A percentile compares a stretch with the other conserved stretches of the same genome.
Conservation (phyloP, 2,888 invertebrate species). For the Cataglyphis cursor region DNA sequence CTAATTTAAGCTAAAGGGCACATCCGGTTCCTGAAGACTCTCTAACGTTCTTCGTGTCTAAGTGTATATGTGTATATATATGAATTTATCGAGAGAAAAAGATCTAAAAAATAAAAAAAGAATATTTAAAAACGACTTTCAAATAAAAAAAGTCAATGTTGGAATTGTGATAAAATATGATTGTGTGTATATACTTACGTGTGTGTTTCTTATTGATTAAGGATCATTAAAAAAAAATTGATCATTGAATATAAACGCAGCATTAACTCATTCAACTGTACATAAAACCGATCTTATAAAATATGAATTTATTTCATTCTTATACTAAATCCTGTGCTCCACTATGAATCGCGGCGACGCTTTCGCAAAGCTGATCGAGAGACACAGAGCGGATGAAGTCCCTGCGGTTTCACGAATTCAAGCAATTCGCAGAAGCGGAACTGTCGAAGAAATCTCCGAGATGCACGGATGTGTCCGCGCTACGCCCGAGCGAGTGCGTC, state of each 20-base stretch:
- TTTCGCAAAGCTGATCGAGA: conserved; percentile 35
- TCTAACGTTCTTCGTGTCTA: background rate
- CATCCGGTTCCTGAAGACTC: conserved; percentile 31
- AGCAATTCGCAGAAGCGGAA: conserved; percentile 21
- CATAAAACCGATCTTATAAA: background rate
- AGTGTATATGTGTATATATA: background rate
- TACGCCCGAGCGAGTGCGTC: conserved; percentile 54
- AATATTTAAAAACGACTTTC: background rate
- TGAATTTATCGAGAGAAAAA: background rate
- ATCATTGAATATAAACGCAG: background rate
- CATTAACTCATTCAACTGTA: background rate
- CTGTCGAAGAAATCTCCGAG: conserved; percentile 30
- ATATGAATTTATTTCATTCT: background rate
- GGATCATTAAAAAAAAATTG: background rate
- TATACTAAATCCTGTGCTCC: background rate
- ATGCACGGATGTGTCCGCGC: conserved; percentile 38
- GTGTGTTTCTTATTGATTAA: background rate
- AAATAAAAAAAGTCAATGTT: background rate
- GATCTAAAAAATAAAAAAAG: conserved; percentile 6
- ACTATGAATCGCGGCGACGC: background rate
- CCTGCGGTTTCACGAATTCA: conserved; percentile 39
- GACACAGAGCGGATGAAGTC: conserved; percentile 34
- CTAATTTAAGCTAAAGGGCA: conserved; percentile 48
- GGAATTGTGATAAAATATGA: background rate
- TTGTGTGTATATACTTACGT: background rate